A percentile compares a stretch with the other conserved stretches of the same genome.
Conservation (phyloP, 1,140 invertebrate species). For the Drosophila ohnishii region DNA sequence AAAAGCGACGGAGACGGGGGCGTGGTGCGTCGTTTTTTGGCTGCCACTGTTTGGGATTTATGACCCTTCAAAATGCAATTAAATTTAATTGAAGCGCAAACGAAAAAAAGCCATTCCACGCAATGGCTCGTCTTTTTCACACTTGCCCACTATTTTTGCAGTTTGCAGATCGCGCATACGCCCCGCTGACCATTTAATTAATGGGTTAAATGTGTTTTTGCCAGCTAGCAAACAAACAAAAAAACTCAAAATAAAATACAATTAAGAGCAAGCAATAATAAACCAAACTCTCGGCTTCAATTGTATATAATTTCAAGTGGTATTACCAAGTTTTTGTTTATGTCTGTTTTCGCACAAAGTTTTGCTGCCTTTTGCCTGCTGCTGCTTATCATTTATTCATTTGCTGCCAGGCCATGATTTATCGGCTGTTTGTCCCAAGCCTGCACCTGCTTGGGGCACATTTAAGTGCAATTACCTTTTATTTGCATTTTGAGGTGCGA, state of each 20-base stretch:
- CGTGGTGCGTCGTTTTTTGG: slow-evolving; percentile 53
- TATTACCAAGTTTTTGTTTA: slow-evolving; percentile 38
- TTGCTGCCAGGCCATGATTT: slow-evolving; percentile 50
- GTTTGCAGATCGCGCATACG: slow-evolving; percentile 48
- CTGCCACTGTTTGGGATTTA: slow-evolving; percentile 75
- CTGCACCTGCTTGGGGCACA: slow-evolving; percentile 20
- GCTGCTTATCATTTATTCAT: slow-evolving; percentile 71
- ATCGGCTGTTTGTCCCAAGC: slow-evolving; percentile 21
- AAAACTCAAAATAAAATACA: slow-evolving; percentile 24
- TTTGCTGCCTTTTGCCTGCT: slow-evolving; percentile 42
- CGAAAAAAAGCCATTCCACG: slow-evolving; percentile 46
- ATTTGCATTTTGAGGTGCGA: slow-evolving; percentile 62
- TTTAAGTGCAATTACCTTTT: slow-evolving; percentile 59
- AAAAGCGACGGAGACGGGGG: not conserved
- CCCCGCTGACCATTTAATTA: slow-evolving; percentile 72
- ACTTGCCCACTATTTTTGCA: slow-evolving; percentile 25
- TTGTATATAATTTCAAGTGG: slow-evolving; percentile 29
- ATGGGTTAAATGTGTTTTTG: slow-evolving; percentile 58
- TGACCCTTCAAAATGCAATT: slow-evolving; percentile 82
- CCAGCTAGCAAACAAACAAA: slow-evolving; percentile 7
- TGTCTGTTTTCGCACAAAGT: slow-evolving; percentile 30
- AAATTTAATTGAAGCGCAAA: slow-evolving; percentile 82
- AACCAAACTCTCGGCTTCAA: slow-evolving; percentile 29
- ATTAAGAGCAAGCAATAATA: slow-evolving; percentile 19
- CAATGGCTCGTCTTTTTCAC: slow-evolving; percentile 64